A percentile compares a stretch with the other conserved stretches of the same genome.
Conservation (phyloP, 2,113 vertebrate genomes). For the Nanorana parkeri region DNA sequence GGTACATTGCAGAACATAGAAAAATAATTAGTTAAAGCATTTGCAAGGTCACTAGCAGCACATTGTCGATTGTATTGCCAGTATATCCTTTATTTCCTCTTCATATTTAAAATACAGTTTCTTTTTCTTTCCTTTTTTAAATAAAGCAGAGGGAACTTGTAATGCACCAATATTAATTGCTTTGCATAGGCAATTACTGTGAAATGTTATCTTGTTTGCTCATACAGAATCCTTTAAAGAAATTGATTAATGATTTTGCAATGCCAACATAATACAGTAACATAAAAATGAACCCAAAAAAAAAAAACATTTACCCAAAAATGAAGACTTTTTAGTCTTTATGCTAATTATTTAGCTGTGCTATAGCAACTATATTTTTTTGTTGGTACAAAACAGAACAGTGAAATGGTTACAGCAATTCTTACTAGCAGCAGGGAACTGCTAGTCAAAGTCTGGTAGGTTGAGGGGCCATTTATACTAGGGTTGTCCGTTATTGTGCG, state of each 20-base stretch:
- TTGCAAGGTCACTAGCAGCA: background rate
- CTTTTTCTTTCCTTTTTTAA: background rate
- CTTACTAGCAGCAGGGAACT: too few species aligned
- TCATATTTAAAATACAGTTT: background rate
- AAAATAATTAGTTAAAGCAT: background rate
- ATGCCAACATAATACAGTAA: background rate
- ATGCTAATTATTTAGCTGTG: too few species aligned
- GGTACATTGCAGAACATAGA: background rate
- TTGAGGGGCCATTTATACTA: too few species aligned
- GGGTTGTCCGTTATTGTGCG: too few species aligned
- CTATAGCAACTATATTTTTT: too few species aligned
- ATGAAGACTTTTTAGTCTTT: too few species aligned
- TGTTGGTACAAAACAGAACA: too few species aligned
- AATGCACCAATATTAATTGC: background rate
- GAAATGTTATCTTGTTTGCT: conserved; percentile 23
- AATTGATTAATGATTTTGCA: background rate
- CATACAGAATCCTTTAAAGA: conserved; percentile 5
- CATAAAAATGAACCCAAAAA: too few species aligned
- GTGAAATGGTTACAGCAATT: too few species aligned
- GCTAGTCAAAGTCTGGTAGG: too few species aligned
- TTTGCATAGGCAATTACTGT: background rate
- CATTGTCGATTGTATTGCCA: background rate
- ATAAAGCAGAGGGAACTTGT: background rate
- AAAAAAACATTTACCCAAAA: too few species aligned
- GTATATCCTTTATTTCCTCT: background rate